A percentile compares a stretch with the other conserved stretches of the same genome.
These are phyloP conservation scores for Scaptomyza cyrtandrae DNA, from an alignment of 2,888 invertebrate genomes.

Conservation along the genomic window DNA sequence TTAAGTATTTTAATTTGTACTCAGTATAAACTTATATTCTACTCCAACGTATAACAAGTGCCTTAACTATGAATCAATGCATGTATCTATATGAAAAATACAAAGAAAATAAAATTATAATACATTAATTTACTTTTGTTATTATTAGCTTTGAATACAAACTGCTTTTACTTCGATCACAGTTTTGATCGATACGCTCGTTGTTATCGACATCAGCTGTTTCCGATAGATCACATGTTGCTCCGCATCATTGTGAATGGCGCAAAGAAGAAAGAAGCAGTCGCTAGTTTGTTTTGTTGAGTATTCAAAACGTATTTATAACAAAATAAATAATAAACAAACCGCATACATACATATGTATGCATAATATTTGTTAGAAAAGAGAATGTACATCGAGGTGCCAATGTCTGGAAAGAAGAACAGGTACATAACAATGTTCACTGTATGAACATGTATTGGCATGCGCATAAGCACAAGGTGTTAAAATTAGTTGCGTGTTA, in stretches of 20 bases:
- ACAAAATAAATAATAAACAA: neutral
- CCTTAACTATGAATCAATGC: neutral
- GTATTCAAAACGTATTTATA: slow-evolving; percentile 11
- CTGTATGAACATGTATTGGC: neutral
- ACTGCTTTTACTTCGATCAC: neutral
- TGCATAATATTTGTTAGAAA: neutral
- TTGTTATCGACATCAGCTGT: slow-evolving; percentile 32
- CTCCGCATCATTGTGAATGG: slow-evolving; percentile 17
- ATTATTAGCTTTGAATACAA: neutral
- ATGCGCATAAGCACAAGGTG: neutral
- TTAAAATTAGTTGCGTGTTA: neutral
- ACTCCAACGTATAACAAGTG: slow-evolving; percentile 10
- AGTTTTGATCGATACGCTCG: neutral
- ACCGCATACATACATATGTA: neutral
- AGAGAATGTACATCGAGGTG: slow-evolving; percentile 43
- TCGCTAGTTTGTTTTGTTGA: slow-evolving; percentile 14
- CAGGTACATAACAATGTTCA: slow-evolving; percentile 42
- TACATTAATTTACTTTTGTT: neutral
- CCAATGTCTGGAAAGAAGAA: slow-evolving; percentile 65
- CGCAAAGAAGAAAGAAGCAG: slow-evolving; percentile 20
- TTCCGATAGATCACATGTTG: slow-evolving; percentile 4
- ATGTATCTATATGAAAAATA: neutral
- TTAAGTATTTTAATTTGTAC: slow-evolving; percentile 3
- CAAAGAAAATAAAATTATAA: neutral
- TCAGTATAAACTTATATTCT: slow-evolving; percentile 4